These are phyloP conservation scores for Penaeus indicus DNA, from an alignment of 1,140 invertebrate genomes.

Conservation along the genomic window DNA sequence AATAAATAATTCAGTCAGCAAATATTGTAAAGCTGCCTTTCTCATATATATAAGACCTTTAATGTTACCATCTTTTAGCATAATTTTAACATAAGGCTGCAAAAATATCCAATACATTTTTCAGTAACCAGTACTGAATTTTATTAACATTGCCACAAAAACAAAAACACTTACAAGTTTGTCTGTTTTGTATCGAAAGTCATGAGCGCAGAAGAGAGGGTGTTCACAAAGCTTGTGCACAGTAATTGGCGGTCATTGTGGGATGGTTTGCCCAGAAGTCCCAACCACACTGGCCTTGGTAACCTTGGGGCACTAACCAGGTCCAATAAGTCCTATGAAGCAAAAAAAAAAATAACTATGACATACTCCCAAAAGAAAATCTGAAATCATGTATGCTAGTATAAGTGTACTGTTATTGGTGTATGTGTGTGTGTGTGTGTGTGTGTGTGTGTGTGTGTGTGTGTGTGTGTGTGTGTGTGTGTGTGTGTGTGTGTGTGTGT, in stretches of 20 bases:
- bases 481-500: too few species aligned
- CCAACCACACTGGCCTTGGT: conserved; percentile 79
- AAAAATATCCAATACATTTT: too few species aligned
- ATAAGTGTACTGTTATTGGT: too few species aligned
- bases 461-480: too few species aligned
- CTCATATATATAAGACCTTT: too few species aligned
- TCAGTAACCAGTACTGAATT: not conserved
- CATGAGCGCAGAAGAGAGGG: conserved; percentile 70
- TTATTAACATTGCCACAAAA: not conserved
- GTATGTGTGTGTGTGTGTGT: not conserved
- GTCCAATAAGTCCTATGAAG: conserved; percentile 72
- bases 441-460: conserved; percentile 12
- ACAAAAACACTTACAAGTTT: conserved; percentile 81
- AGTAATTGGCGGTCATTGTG: conserved; percentile 71
- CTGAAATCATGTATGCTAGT: too few species aligned
- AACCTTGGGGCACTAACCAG: conserved; percentile 79
- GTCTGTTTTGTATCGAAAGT: conserved; percentile 81
- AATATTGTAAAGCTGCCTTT: too few species aligned
- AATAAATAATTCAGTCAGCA: not conserved
- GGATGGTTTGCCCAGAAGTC: conserved; percentile 72
- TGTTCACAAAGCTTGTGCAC: conserved; percentile 66
- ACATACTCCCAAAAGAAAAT: not conserved
- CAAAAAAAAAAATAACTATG: not conserved
- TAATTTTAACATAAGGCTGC: too few species aligned
- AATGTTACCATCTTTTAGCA: too few species aligned